A percentile compares a stretch with the other conserved stretches of the same genome.
phyloP scores from a whole-genome alignment of 2,888 invertebrate genomes.

The Mythimna pallens region DNA sequence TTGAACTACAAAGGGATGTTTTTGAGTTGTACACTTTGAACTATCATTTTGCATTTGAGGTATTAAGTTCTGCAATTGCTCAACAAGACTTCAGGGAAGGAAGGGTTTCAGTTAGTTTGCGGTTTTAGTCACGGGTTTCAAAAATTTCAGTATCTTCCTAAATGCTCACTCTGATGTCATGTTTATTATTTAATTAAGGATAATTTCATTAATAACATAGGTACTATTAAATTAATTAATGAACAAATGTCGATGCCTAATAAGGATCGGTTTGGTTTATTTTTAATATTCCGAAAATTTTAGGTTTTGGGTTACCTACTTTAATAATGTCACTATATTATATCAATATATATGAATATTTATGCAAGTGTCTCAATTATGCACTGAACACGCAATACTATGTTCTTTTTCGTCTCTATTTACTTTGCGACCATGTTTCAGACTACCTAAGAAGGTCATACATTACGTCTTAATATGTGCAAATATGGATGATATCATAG shows the following conservation, averaged over 20 bases:
- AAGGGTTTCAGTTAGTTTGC: neutral
- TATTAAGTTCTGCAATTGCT: neutral
- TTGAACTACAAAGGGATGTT: conserved; percentile 18
- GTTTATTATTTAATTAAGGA: conserved; percentile 9
- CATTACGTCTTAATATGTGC: conserved; percentile 51
- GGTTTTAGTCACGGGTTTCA: neutral
- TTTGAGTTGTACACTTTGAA: conserved; percentile 19
- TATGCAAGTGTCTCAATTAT: conserved; percentile 12
- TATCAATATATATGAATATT: neutral
- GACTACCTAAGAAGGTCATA: conserved; percentile 41
- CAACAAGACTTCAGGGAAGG: neutral
- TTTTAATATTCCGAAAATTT: neutral
- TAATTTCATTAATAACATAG: conserved; percentile 5
- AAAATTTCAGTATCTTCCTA: neutral
- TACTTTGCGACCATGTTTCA: conserved; percentile 33
- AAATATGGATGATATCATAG: conserved; percentile 61
- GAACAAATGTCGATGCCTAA: neutral
- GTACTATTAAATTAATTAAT: neutral
- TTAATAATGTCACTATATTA: neutral
- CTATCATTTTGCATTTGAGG: neutral
- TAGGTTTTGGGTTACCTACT: neutral
- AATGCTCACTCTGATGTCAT: conserved; percentile 10
- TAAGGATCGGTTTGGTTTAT: neutral
- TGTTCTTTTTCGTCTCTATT: conserved; percentile 28
- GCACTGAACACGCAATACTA: conserved; percentile 18